These are phyloP conservation scores for Phania funesta DNA, from an alignment of 2,888 invertebrate genomes.

Conservation along the genomic window DNA sequence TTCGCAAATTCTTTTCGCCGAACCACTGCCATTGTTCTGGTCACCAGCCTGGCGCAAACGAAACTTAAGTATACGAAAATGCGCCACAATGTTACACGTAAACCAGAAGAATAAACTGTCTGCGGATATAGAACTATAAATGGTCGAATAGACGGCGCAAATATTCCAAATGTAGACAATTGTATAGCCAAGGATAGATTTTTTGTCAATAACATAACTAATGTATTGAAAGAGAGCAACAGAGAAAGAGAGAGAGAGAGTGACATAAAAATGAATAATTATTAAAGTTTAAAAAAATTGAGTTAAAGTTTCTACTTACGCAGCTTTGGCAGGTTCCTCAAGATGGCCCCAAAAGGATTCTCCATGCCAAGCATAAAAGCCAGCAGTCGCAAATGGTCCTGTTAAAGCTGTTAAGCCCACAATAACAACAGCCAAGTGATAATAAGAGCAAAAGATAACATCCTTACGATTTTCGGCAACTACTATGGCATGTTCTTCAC, in stretches of 20 bases:
- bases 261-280: no score
- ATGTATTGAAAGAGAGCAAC: no score
- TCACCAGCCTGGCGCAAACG: neutral
- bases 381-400: conserved; percentile 37
- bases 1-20: neutral
- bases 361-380: conserved; percentile 15
- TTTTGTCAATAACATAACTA: conserved; percentile 22
- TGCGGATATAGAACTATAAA: conserved; percentile 14
- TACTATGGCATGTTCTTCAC: conserved; percentile 37
- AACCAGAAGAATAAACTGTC: conserved; percentile 30
- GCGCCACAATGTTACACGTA: conserved; percentile 40
- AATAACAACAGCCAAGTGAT: conserved; percentile 20
- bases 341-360: conserved; percentile 16
- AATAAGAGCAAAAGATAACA: conserved; percentile 31
- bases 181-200: neutral
- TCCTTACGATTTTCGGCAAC: conserved; percentile 56
- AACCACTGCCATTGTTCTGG: conserved; percentile 1
- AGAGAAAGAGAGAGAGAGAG: neutral
- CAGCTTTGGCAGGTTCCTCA: conserved; percentile 40
- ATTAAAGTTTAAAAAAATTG: no score
- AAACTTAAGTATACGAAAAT: conserved; percentile 44
- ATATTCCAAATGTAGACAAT: conserved; percentile 9
- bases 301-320: conserved; percentile 27
- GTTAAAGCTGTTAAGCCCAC: conserved; percentile 18
- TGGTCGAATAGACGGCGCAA: neutral